Conservation (phyloP, 2,888 invertebrate genomes). For the Drymonia ruficornis region DNA sequence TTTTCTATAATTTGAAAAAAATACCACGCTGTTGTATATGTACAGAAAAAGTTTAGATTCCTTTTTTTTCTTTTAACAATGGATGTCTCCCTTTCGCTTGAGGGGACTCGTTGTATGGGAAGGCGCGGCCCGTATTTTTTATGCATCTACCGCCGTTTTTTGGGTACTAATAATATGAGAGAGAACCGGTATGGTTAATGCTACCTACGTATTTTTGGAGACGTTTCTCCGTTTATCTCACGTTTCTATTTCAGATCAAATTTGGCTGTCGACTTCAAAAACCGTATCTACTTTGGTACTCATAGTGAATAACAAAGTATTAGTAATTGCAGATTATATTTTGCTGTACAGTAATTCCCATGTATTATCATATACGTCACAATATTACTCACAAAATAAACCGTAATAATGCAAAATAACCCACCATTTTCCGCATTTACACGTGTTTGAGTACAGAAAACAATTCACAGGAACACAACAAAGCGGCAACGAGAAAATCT, state of each 20-base stretch:
- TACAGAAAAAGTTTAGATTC: constrained; percentile 42
- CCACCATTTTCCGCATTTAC: constrained; percentile 16
- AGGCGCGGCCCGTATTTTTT: constrained; percentile 55
- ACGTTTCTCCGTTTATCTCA: constrained; percentile 25
- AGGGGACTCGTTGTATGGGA: constrained; percentile 57
- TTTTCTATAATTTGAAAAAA: constrained; percentile 57
- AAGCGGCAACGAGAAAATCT: constrained; percentile 23
- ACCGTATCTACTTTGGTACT: too few species aligned
- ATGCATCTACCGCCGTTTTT: constrained; percentile 36
- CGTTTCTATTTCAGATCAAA: constrained; percentile 14
- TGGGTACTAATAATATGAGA: constrained; percentile 30
- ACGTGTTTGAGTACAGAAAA: constrained; percentile 23
- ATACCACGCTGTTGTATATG: constrained; percentile 32
- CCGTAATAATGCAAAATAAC: constrained; percentile 9
- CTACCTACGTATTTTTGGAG: constrained; percentile 35
- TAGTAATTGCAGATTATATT: too few species aligned
- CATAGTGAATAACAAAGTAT: too few species aligned
- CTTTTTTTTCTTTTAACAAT: constrained; percentile 66
- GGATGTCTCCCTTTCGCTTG: constrained; percentile 63
- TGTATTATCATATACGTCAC: not conserved
- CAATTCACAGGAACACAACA: constrained; percentile 23
- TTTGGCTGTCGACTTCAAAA: not conserved
- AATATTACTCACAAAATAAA: not conserved
- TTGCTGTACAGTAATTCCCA: not conserved
- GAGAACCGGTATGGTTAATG: constrained; percentile 38